Percentiles rank a stretch among this genome's conserved stretches.
Conservation (phyloP, 2,888 invertebrate species). For the Choreutis nemorana region DNA sequence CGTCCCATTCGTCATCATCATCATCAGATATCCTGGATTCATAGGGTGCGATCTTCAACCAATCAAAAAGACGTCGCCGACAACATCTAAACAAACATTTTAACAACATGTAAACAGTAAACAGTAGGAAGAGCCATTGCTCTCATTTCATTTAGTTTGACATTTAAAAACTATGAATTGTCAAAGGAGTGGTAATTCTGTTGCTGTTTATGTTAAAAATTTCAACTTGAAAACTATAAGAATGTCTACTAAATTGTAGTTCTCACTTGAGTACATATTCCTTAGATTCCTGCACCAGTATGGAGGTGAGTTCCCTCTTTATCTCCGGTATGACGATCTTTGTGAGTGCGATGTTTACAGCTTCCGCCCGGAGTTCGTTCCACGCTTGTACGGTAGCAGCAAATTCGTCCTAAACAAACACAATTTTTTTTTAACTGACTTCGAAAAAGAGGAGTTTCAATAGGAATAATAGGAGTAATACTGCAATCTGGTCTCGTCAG, state of each 20-base stretch:
- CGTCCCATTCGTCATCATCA: conserved; percentile 92
- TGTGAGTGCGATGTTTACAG: conserved; percentile 86
- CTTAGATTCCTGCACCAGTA: conserved; percentile 86
- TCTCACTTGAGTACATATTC: conserved; percentile 77
- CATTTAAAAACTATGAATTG: too few species aligned
- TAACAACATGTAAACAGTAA: background rate
- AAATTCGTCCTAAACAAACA: conserved; percentile 79
- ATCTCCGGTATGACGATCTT: conserved; percentile 91
- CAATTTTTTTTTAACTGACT: background rate
- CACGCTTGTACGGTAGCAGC: conserved; percentile 94
- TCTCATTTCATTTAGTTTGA: background rate
- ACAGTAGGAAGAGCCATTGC: background rate
- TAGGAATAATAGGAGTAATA: too few species aligned
- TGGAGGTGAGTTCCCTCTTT: conserved; percentile 82
- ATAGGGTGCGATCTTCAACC: conserved; percentile 90
- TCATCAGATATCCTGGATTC: conserved; percentile 72
- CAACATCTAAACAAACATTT: conserved; percentile 64
- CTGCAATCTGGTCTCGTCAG: too few species aligned
- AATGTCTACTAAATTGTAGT: background rate
- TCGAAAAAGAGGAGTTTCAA: too few species aligned
- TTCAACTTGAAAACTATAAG: background rate
- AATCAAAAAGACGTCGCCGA: conserved; percentile 86
- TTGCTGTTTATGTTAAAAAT: too few species aligned
- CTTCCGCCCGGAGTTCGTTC: conserved; percentile 89
- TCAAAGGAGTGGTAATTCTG: too few species aligned